These are phyloP conservation scores for Dipodomys spectabilis DNA, from an alignment of 2,113 vertebrate species.

Conservation along the genomic window DNA sequence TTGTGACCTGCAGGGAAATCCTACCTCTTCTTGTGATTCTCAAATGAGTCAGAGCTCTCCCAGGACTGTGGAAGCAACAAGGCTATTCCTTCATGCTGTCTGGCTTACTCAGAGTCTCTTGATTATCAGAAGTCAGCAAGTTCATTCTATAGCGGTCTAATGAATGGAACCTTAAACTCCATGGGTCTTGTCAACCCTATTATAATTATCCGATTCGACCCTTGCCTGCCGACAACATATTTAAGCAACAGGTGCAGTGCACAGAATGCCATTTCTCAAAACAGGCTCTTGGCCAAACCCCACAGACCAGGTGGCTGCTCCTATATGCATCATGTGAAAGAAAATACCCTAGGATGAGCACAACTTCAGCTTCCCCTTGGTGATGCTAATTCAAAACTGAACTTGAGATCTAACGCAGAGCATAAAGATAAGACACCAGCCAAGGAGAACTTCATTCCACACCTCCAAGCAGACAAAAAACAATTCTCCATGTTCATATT, in stretches of 20 bases:
- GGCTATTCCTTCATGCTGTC: background rate
- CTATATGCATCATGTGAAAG: background rate
- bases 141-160: background rate
- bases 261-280: constrained; percentile 28
- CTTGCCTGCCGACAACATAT: background rate
- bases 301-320: too few species aligned
- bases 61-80: background rate
- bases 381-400: background rate
- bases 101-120: background rate
- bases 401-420: background rate
- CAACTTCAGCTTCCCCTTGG: background rate
- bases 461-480: background rate
- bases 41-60: background rate
- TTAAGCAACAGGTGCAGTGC: too few species aligned
- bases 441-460: background rate
- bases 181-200: fast-evolving
- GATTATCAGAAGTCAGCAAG: background rate
- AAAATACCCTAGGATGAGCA: background rate
- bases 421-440: background rate
- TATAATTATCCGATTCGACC: background rate
- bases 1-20: background rate
- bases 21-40: background rate
- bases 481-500: background rate
- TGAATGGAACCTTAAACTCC: fast-evolving
- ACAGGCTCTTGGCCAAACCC: background rate